phyloP scores from a whole-genome alignment of 2,113 vertebrate genomes.

The Corythornis madagascariensis region DNA sequence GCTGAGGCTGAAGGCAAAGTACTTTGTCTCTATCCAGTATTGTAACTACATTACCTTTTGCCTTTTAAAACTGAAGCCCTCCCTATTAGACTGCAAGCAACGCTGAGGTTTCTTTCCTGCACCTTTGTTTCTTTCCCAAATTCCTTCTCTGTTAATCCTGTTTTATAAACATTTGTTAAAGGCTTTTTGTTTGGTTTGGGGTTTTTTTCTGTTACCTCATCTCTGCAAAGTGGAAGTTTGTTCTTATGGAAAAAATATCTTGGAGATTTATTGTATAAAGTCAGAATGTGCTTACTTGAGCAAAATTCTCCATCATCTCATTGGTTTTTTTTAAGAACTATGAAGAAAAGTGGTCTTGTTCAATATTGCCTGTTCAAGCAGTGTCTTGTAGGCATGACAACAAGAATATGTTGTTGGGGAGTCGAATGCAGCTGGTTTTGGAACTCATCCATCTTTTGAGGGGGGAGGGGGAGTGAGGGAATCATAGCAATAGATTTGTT shows the following conservation, averaged over 20 bases:
- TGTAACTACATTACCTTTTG: conserved; percentile 2
- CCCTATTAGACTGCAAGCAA: neutral
- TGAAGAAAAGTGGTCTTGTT: conserved; percentile 11
- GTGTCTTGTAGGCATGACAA: conserved; percentile 54
- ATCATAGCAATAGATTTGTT: neutral
- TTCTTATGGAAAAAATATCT: neutral
- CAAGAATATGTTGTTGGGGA: neutral
- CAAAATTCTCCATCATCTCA: neutral
- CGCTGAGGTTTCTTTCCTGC: neutral
- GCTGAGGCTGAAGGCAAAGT: conserved; percentile 56
- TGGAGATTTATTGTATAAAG: neutral
- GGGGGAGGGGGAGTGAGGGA: neutral
- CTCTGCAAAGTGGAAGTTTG: neutral
- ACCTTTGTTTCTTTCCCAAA: neutral
- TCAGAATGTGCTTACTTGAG: neutral
- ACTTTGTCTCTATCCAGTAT: conserved; percentile 64
- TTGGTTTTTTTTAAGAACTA: conserved; percentile 10
- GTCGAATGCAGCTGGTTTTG: neutral
- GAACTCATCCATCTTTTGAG: conserved; percentile 17
- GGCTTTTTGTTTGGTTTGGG: neutral
- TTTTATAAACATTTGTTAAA: neutral
- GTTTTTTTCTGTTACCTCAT: neutral
- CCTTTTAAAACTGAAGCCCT: conserved; percentile 10
- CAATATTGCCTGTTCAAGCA: neutral
- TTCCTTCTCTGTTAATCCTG: neutral